phyloP scores from a whole-genome alignment of 2,888 invertebrate species.

The Tenthredo distinguenda region DNA sequence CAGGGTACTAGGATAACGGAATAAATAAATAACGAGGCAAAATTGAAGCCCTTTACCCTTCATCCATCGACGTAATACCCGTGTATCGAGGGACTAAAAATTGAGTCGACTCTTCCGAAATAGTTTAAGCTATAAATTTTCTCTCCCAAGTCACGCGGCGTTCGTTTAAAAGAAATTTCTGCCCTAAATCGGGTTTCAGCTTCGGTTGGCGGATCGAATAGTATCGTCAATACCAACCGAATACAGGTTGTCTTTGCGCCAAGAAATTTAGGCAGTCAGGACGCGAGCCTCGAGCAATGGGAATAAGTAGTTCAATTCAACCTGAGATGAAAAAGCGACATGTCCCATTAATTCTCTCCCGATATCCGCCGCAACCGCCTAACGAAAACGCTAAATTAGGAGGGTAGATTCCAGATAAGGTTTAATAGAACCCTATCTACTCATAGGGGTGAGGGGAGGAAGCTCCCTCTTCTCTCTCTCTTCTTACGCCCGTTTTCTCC shows the following conservation, averaged over 20 bases:
- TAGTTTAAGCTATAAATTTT: background rate
- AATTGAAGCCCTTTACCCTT: background rate
- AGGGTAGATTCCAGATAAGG: slow-evolving; percentile 54
- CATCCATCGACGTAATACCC: background rate
- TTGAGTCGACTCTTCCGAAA: background rate
- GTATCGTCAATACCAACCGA: background rate
- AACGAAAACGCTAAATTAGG: slow-evolving; percentile 56
- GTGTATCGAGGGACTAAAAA: background rate
- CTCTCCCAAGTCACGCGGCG: background rate
- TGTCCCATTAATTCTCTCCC: slow-evolving; percentile 54
- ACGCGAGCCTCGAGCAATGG: slow-evolving; percentile 24
- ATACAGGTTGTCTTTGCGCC: background rate
- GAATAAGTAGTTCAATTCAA: slow-evolving; percentile 52
- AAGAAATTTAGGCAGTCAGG: slow-evolving; percentile 22
- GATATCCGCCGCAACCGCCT: slow-evolving; percentile 54
- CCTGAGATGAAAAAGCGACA: slow-evolving; percentile 53
- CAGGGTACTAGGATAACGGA: background rate
- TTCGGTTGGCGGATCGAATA: background rate
- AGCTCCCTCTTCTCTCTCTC: background rate
- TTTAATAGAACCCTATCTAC: slow-evolving; percentile 55
- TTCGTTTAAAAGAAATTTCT: background rate
- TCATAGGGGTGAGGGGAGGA: background rate
- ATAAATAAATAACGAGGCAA: slow-evolving; percentile 18
- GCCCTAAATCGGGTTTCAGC: background rate
- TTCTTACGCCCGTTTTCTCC: background rate